Evolutionary conservation across 2,888 invertebrate species (phyloP), one percentile per base, ranked within the genome.

Genomic region (Buathra laborator): DNA sequence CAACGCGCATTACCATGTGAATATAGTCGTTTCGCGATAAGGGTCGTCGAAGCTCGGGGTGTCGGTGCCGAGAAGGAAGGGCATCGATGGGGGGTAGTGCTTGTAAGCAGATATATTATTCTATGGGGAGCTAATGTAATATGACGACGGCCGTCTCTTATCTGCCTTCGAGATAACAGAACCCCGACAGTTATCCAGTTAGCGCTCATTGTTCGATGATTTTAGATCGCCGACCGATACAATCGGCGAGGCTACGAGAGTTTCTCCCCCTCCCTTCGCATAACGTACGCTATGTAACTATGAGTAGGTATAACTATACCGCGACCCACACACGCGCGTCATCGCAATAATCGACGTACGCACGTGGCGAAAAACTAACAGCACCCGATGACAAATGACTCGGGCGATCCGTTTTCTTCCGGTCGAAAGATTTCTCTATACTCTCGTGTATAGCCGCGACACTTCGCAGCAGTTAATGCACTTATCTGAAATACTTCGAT

Each of bases 1-100:
- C 88, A 86, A 89, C 88, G 89, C 90, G 90, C 91, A 93, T 94
- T 94, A 93, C 92, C 93, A 94, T 94, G 91, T 92, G 93, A 93
- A 94, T 93, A 92, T 91, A 92, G 92, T 91, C 90, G 89, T 91
- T 90, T 84, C 59, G 56, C 24, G 81, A 85, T 86, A 86, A 88
- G 87, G 85, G 88, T 80, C 72, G 80, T 77, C 74, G 51, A 24
- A 37, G 59, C 67, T 75, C 70, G 72, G 82, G 83, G 75, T 81
- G 74, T 67, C 46, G 44, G 77, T 71, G 77, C 72, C 44, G 62
- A 72, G 67, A 44, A 53, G 67, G 76, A 51, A 81, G 71, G 83
- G 84, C 77, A 74, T 70, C 44, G 82, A 81, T 82, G 81, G 71
- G 83, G 86, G 80, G 71, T 66, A 48, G 76, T 86, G 86, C 81